Evolutionary conservation across 2,797 vertebrate species (phyloP), one percentile per base, ranked within the genome.

Genomic region (Merluccius polli): DNA sequence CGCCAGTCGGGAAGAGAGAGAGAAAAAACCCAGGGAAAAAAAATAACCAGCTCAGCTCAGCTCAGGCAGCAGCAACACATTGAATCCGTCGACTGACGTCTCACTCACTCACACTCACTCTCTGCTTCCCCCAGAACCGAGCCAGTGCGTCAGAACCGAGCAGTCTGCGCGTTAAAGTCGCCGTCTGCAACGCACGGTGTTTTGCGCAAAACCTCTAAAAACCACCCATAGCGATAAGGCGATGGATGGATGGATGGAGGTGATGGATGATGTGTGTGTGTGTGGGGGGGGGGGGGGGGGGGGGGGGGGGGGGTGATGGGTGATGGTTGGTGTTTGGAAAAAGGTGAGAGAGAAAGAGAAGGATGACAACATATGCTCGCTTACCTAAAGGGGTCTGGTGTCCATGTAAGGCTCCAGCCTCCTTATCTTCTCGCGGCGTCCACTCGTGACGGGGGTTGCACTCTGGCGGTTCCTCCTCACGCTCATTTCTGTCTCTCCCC

Each of bases 61-160:
- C 69, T 70, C 77, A 82, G 78, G 84, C 86, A 84, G 84, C 87
- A 76, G 89, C 88, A 86, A 90, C 88, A 84, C 84, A 89, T 85
- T 88, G 87, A 72, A 78, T 89, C 84, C 76, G 71, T 80, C 73
- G 59, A 87, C 41, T 79, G 80, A 84, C 75, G 81, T 80, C 83
- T 80, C 87, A 75, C 84, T 76, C 73, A n/a, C n/a, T n/a, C n/a
- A 35, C 3, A 35, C 33, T 35, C 33, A 3, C 3, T 35, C 33
- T 3, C 18, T n/a, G 21, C 48, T 52, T n/a, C 18, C 72, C 73
- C n/a, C n/a, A n/a, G n/a, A 73, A 82, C 84, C 82, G 85, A 92
- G 91, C 90, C 91, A 87, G 90, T 92, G 90, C 91, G 90, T 89
- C 89, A 89, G 89, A 85, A 89, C 82, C 87, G 81, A 87, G n/a